Base-by-base conservation (phyloP, 2,888 invertebrate genomes). In the Eupithecia vulgata region DNA sequence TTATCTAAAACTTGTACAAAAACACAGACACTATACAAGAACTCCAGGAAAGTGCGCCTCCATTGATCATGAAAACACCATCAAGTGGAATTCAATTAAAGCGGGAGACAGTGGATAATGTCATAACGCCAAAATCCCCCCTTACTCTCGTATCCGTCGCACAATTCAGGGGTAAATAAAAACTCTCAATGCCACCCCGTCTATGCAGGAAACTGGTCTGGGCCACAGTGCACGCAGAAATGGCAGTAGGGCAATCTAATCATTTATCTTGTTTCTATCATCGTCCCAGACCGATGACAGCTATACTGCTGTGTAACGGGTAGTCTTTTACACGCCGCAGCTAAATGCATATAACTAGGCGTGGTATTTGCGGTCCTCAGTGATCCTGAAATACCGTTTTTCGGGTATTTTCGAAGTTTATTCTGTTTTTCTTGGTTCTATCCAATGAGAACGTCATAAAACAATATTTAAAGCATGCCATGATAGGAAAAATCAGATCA, bases 81-180 rank as follows among this genome's bases (percentile, higher is more conserved):
- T 59, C 67, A 64, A 67, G 37, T 61, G 42, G 15, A 74, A 74
- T 74, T 70, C 67, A 74, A 74, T 74, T 67, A 71, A 74, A 45
- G 30, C 73, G 59, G 61, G 69, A 74, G 73, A 74, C 73, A 68
- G 64, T 72, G 68, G 67, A 70, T 74, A 74, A 71, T 68, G 68
- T 71, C 66, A 74, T 74, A 74, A 74, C 65, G 59, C 64, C 48
- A 48, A 74, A 70, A 70, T 70, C 48, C 67, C 70, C 70, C 40
- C 21, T 15, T 57, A 17, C 57, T 34, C 30, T 42, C 40, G 34
- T 70, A 62, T 42, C 67, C 67, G 62, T 57, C 70, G 52, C 67
- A 72, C 70, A 81, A 82, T 83, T 80, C 74, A 73, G 68, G 75
- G 81, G 78, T 82, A 83, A 83, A 85, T 84, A 84, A 85, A 85